Evolutionary conservation across 2,888 invertebrate species (phyloP), one percentile per base, ranked within the genome.

Genomic region (Pecten maximus): DNA sequence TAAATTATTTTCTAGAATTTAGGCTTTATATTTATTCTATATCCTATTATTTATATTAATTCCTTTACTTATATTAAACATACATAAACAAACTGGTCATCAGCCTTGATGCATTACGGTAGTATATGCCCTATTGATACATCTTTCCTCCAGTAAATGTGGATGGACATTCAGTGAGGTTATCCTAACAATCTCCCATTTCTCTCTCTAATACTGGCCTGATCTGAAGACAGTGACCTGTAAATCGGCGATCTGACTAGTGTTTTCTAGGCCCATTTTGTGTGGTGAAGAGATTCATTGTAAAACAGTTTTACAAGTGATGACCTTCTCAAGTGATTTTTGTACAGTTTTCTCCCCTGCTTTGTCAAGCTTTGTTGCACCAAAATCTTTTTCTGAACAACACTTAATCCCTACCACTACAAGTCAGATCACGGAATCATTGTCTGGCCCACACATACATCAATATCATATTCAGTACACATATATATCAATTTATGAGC

Each of bases 21-120:
- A 74, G 74, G 74, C 35, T 35, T 28, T 74, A 28, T 74, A 74
- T 74, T 74, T 74, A 74, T 74, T 74, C 74, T 74, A 74, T 74
- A 74, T 35, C 4, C 19, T 74, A 74, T 74, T 74, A 74, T 74
- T 74, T 74, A n/a, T 74, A 74, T 35, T 74, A 54, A 54, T 54
- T 54, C 0, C 19, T 74, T 74, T 74, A 74, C 28, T 74, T 74
- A 54, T n/a, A n/a, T n/a, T n/a, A 54, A 54, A 54, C 23, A 54
- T 44, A 8, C 8, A n/a, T n/a, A n/a, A 23, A 54, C 23, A 74
- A 28, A 74, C 28, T 74, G 74, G 35, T 35, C 16, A 28, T 28
- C 35, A 3, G 15, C 28, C 10, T 74, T 2, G 1, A 35, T 35
- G 23, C 35, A 74, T 60, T 60, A 35, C n/a, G n/a, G n/a, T n/a